Percentiles rank a stretch among this genome's conserved stretches.
Evolutionary conservation across 1,140 invertebrate species (phyloP).

Genomic region (Diachasmimorpha longicaudata): DNA sequence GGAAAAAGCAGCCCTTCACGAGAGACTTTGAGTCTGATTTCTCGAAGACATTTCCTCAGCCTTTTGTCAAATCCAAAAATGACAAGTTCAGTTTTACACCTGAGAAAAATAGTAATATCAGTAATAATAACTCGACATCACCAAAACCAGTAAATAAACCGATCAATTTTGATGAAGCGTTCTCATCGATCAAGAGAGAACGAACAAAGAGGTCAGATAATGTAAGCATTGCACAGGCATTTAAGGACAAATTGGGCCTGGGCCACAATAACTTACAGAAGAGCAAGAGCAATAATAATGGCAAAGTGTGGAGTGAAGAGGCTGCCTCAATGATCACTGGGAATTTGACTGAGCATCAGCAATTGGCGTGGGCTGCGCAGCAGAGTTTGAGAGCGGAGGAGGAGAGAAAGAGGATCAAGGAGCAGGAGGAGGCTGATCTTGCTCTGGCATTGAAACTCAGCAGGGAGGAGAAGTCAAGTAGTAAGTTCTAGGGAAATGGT

Average conservation of each 20-base stretch:
- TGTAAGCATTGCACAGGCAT: constrained; percentile 30
- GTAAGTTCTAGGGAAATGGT: constrained; percentile 14
- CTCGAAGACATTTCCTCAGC: constrained; percentile 40
- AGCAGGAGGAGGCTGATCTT: constrained; percentile 50
- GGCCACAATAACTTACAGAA: constrained; percentile 20
- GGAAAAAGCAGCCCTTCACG: constrained; percentile 29
- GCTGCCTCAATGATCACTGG: neutral
- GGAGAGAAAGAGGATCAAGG: constrained; percentile 49
- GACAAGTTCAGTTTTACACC: constrained; percentile 10
- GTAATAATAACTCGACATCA: constrained; percentile 41
- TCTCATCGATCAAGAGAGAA: constrained; percentile 35
- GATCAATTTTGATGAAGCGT: constrained; percentile 44
- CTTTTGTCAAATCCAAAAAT: constrained; percentile 31
- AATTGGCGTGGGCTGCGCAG: constrained; percentile 48
- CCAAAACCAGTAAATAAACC: constrained; percentile 37
- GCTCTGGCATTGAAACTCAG: constrained; percentile 51
- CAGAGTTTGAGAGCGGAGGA: constrained; percentile 50
- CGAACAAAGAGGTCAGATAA: constrained; percentile 33
- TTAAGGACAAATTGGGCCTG: constrained; percentile 37
- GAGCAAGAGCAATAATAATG: constrained; percentile 40
- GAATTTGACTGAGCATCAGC: constrained; percentile 43
- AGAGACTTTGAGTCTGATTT: constrained; percentile 52
- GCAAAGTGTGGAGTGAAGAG: constrained; percentile 42
- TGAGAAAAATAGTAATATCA: constrained; percentile 39
- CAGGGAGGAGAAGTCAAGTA: constrained; percentile 34